Percentiles rank a stretch among this genome's conserved stretches.
Conservation (phyloP, 2,797 vertebrate genomes). For the Urocyon cinereoargenteus region DNA sequence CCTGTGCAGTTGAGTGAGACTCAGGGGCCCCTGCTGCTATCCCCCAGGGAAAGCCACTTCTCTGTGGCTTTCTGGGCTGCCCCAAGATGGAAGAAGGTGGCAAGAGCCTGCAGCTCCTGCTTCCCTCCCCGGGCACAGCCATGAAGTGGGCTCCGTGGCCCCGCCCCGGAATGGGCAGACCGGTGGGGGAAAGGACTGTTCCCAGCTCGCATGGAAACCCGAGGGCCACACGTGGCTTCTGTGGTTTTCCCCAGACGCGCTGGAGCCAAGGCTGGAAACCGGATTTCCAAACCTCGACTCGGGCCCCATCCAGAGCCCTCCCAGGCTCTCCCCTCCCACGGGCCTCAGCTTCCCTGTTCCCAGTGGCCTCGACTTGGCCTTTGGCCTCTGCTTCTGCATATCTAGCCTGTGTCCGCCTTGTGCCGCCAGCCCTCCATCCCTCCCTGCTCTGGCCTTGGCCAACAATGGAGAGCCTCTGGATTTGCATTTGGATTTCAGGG, state of each 20-base stretch:
- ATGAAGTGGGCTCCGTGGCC: not conserved
- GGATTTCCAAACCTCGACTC: slow-evolving; percentile 56
- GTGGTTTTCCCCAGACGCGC: slow-evolving; percentile 75
- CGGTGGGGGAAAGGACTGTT: slow-evolving; percentile 58
- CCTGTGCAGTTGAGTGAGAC: fast-evolving
- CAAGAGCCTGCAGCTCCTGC: not conserved
- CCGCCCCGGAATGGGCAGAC: slow-evolving; percentile 21
- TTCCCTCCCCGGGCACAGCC: not conserved
- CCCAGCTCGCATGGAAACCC: slow-evolving; percentile 70
- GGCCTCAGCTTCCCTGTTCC: not conserved
- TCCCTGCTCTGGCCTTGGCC: not conserved
- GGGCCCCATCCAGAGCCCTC: slow-evolving; percentile 10
- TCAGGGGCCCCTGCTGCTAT: not conserved
- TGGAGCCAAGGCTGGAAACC: slow-evolving; percentile 71
- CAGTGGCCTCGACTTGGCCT: not conserved
- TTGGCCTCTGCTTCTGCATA: not conserved
- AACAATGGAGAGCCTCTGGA: not conserved
- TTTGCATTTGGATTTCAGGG: not conserved
- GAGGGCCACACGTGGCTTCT: slow-evolving; percentile 74
- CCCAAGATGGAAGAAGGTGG: not conserved
- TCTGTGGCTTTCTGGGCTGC: not conserved
- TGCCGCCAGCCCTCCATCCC: not conserved
- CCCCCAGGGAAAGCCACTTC: not conserved
- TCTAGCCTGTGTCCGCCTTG: not conserved
- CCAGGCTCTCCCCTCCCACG: not conserved